Percentiles rank a stretch among this genome's conserved stretches.
Evolutionary conservation across 1,140 invertebrate genomes (phyloP).

Genomic region (Euglossa dilemma): DNA sequence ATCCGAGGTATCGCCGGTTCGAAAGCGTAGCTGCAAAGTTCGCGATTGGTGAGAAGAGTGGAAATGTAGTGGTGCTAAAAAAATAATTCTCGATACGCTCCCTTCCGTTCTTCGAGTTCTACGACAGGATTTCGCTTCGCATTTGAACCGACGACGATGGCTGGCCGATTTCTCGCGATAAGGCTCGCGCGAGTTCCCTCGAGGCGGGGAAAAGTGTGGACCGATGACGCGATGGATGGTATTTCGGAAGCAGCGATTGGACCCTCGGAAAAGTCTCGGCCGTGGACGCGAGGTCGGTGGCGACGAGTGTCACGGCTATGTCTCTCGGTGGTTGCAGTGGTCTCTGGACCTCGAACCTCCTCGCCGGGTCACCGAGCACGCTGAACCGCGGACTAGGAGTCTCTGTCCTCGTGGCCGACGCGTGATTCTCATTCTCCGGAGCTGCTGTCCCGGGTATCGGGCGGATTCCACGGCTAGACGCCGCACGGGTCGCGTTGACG

Average conservation of each 20-base stretch:
- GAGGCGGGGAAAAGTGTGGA: not conserved
- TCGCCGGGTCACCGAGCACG: not conserved
- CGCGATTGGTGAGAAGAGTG: not conserved
- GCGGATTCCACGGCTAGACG: not conserved
- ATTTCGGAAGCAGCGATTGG: conserved; percentile 62
- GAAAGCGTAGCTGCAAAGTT: not conserved
- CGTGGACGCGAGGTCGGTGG: conserved; percentile 13
- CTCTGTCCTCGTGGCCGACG: not conserved
- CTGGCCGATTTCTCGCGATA: not conserved
- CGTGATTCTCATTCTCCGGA: not conserved
- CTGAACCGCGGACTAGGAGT: not conserved
- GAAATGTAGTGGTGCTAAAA: conserved; percentile 1
- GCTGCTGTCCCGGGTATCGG: not conserved
- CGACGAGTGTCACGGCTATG: too few species aligned
- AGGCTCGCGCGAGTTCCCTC: not conserved
- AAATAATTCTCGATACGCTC: conserved; percentile 24
- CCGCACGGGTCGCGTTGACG: not conserved
- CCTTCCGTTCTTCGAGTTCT: not conserved
- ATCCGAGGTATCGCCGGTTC: not conserved
- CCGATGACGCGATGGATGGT: conserved; percentile 10
- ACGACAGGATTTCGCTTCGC: not conserved
- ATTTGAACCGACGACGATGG: not conserved
- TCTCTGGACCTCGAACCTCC: not conserved
- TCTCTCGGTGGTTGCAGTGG: not conserved
- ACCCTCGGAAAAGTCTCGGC: conserved; percentile 56